A percentile compares a stretch with the other conserved stretches of the same genome.
Evolutionary conservation across 1,140 invertebrate species (phyloP).

Genomic region (Trypoxylus dichotomus): DNA sequence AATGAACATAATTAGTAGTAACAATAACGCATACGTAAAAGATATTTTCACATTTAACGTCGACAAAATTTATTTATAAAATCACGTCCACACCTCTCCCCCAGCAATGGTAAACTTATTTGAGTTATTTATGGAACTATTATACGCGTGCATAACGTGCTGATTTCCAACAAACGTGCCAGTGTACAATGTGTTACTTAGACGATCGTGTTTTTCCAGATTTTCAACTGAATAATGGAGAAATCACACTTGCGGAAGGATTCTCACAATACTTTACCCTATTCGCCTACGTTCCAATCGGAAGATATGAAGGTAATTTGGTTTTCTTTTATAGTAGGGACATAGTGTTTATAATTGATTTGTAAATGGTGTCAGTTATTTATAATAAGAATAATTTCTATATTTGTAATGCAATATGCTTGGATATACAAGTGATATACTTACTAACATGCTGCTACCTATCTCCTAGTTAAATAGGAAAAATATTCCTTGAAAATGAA

Average conservation of each 20-base stretch:
- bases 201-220: slow-evolving; percentile 34
- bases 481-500: too few species aligned
- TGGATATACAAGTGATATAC: too few species aligned
- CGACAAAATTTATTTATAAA: not conserved
- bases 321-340: too few species aligned
- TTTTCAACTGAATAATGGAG: slow-evolving; percentile 53
- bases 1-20: not conserved
- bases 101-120: not conserved
- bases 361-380: too few species aligned
- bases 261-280: slow-evolving; percentile 50
- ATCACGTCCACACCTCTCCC: not conserved
- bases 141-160: not conserved
- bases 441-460: too few species aligned
- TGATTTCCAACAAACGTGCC: not conserved
- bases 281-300: slow-evolving; percentile 56
- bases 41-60: not conserved
- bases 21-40: not conserved
- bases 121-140: not conserved
- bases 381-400: too few species aligned
- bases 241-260: slow-evolving; percentile 58
- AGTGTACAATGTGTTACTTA: too few species aligned
- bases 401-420: too few species aligned
- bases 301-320: slow-evolving; percentile 57
- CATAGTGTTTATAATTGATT: too few species aligned
- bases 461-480: too few species aligned